Evolutionary conservation across 2,113 vertebrate species (phyloP).

Genomic region (Sminthopsis crassicaudata): DNA sequence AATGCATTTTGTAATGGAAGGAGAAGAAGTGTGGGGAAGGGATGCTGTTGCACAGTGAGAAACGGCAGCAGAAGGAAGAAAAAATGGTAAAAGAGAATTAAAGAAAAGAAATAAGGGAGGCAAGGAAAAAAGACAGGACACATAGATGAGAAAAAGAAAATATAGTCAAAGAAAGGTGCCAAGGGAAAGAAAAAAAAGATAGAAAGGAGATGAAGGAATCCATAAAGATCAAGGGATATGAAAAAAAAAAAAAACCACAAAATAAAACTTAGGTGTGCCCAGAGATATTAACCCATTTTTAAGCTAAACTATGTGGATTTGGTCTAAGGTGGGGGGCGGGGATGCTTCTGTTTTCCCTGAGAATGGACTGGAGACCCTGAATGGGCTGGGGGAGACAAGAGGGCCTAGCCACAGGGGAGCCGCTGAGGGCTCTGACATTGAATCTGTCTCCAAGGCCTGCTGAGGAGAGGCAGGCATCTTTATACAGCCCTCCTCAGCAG

Average conservation of each 20-base stretch:
- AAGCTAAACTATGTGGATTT: constrained; percentile 67
- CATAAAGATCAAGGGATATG: constrained; percentile 41
- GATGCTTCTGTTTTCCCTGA: constrained; percentile 79
- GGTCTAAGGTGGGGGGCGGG: constrained; percentile 74
- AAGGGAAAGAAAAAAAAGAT: background rate
- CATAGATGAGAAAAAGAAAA: background rate
- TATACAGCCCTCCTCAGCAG: constrained; percentile 69
- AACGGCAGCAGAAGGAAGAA: background rate
- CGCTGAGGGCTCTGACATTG: constrained; percentile 73
- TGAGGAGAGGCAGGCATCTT: constrained; percentile 77
- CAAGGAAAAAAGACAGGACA: background rate
- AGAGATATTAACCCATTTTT: background rate
- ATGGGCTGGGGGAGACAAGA: constrained; percentile 68
- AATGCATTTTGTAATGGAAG: background rate
- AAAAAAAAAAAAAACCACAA: background rate
- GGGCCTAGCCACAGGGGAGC: constrained; percentile 71
- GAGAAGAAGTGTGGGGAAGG: background rate
- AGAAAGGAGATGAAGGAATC: background rate
- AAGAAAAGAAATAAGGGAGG: background rate
- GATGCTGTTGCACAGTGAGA: background rate
- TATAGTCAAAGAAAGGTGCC: background rate
- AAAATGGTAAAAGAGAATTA: background rate
- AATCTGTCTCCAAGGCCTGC: constrained; percentile 76
- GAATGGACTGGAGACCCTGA: constrained; percentile 75
- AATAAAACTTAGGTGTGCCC: background rate